Conservation (phyloP, 2,797 vertebrate species). For the Megalops cyprinoides region DNA sequence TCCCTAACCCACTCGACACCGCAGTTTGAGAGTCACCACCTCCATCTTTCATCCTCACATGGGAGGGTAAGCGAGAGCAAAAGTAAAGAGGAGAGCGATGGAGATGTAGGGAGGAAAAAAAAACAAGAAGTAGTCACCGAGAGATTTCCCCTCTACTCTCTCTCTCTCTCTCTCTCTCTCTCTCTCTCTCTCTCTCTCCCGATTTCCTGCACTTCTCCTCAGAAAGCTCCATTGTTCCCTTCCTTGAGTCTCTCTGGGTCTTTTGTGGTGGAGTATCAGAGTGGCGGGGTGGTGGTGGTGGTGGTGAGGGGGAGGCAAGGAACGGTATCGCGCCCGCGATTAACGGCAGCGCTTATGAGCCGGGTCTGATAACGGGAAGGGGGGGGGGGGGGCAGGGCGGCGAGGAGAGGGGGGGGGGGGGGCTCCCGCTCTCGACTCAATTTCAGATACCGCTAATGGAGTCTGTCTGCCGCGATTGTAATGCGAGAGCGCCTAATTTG, state of each 20-base stretch:
- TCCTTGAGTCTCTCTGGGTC: slow-evolving; percentile 85
- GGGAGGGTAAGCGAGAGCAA: not conserved
- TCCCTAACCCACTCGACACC: not conserved
- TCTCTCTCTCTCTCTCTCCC: slow-evolving; percentile 67
- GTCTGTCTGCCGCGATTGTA: slow-evolving; percentile 15
- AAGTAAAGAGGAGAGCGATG: not conserved
- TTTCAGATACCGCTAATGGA: slow-evolving; percentile 24
- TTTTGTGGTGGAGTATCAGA: slow-evolving; percentile 87
- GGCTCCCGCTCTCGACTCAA: not conserved
- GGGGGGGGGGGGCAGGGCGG: too few relatives aligned
- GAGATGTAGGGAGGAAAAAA: not conserved
- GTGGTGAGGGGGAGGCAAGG: slow-evolving; percentile 78
- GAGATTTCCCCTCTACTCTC: not conserved
- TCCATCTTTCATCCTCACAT: not conserved
- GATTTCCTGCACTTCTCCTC: slow-evolving; percentile 85
- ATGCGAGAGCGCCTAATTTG: slow-evolving; percentile 14
- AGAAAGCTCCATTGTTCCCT: slow-evolving; percentile 85
- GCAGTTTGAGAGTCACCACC: not conserved
- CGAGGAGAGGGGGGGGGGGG: too few relatives aligned
- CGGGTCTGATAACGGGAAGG: slow-evolving; percentile 60
- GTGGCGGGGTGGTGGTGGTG: slow-evolving; percentile 62
- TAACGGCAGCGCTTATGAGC: slow-evolving; percentile 87
- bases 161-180: not conserved
- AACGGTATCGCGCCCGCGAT: slow-evolving; percentile 87
- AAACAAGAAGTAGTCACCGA: not conserved